Percentiles rank a stretch among this genome's conserved stretches.
Evolutionary conservation across 2,888 invertebrate genomes (phyloP).

Genomic region (Rhamnusium bicolor): DNA sequence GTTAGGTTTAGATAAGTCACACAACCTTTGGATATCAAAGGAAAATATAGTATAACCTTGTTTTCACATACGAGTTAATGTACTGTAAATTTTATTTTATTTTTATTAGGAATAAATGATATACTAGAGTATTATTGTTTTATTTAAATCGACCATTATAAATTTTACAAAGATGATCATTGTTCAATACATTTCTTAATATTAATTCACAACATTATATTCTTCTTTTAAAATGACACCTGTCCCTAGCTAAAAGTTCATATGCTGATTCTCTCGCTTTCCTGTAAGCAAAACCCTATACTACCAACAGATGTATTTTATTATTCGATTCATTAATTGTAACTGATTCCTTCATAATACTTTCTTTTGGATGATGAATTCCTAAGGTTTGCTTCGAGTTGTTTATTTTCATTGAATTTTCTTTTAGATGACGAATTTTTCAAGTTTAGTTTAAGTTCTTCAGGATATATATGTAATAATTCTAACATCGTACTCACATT

Average conservation of each 20-base stretch:
- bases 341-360: slow-evolving; percentile 5
- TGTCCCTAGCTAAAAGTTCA: slow-evolving; percentile 3
- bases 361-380: slow-evolving; percentile 3
- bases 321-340: slow-evolving; percentile 5
- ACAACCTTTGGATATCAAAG: slow-evolving; percentile 32
- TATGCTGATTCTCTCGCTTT: slow-evolving; percentile 9
- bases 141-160: slow-evolving; percentile 10
- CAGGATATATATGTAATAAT: slow-evolving; percentile 12
- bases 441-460: neutral
- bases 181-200: neutral
- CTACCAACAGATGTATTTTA: slow-evolving; percentile 5
- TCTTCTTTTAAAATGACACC: neutral
- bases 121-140: slow-evolving; percentile 2
- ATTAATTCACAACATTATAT: slow-evolving; percentile 8
- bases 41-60: slow-evolving; percentile 10
- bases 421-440: neutral
- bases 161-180: slow-evolving; percentile 12
- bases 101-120: neutral
- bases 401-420: neutral
- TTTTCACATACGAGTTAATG: neutral
- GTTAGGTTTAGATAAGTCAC: slow-evolving; percentile 43
- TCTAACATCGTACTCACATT: slow-evolving; percentile 12
- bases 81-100: neutral
- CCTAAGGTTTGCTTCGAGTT: neutral
- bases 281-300: slow-evolving; percentile 6